Conservation (phyloP, 2,888 invertebrate genomes). For the Caenorhabditis sp. region DNA sequence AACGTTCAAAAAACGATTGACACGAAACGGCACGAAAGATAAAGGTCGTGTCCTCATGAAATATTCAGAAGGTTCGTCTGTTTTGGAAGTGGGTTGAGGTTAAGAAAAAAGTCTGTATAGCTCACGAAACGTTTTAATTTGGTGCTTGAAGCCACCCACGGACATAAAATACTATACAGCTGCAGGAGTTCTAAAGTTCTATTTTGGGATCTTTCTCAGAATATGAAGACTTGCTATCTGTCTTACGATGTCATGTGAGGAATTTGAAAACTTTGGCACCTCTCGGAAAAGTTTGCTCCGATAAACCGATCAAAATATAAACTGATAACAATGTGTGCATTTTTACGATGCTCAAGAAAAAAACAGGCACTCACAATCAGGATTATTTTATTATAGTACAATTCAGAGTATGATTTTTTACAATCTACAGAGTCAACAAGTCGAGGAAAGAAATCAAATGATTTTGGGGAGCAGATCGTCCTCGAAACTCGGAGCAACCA, state of each 20-base stretch:
- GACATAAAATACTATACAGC: neutral
- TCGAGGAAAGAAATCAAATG: neutral
- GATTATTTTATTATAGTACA: slow-evolving; percentile 5
- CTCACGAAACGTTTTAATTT: neutral
- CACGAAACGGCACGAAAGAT: neutral
- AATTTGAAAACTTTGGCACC: neutral
- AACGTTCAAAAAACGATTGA: slow-evolving; percentile 20
- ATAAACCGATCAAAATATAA: slow-evolving; percentile 1
- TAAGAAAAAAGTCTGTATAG: neutral
- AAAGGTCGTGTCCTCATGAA: neutral
- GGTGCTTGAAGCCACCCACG: neutral
- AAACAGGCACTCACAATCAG: neutral
- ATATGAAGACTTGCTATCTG: neutral
- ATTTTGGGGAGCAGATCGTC: slow-evolving; percentile 6
- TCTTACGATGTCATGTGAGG: neutral
- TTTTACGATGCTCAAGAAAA: neutral
- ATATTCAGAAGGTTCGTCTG: neutral
- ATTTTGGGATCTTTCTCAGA: neutral
- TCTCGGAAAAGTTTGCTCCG: neutral
- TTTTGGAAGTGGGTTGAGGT: no score
- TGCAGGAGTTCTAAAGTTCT: neutral
- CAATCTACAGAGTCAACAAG: slow-evolving; percentile 2
- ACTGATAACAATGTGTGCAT: slow-evolving; percentile 16
- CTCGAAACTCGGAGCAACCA: slow-evolving; percentile 29
- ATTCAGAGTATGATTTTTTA: neutral